Evolutionary conservation across 2,797 vertebrate genomes (phyloP).

Genomic region (Gallinago nigripennis): DNA sequence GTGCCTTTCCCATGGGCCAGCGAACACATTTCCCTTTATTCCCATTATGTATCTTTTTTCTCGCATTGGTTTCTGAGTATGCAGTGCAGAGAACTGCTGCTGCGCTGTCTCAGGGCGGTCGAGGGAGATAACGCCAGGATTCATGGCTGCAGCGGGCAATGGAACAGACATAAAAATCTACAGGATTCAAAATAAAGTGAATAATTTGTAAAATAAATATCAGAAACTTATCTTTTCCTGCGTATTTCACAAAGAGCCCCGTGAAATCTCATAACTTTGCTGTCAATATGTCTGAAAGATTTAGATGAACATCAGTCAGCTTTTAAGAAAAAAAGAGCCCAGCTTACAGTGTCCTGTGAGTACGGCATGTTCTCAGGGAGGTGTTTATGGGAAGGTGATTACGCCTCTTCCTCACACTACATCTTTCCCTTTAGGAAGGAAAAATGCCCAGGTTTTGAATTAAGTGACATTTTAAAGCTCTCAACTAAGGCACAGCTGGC

Average conservation of each 20-base stretch:
- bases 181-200: background rate
- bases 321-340: background rate
- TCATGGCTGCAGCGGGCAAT: background rate
- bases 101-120: rapidly evolving
- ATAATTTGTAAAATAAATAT: background rate
- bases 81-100: background rate
- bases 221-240: background rate
- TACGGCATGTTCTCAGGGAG: background rate
- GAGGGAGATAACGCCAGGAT: background rate
- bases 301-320: background rate
- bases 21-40: background rate
- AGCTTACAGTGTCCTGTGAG: background rate
- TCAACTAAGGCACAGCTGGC: background rate
- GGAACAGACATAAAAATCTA: background rate
- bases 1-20: background rate
- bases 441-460: background rate
- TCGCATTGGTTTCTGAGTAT: background rate
- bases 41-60: rapidly evolving
- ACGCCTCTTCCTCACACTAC: rapidly evolving
- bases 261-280: background rate
- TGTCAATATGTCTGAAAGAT: background rate
- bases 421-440: background rate
- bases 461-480: background rate
- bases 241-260: background rate
- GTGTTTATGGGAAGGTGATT: background rate